Base-by-base conservation (phyloP, 1,140 invertebrate species). In the Caerostris extrusa region DNA sequence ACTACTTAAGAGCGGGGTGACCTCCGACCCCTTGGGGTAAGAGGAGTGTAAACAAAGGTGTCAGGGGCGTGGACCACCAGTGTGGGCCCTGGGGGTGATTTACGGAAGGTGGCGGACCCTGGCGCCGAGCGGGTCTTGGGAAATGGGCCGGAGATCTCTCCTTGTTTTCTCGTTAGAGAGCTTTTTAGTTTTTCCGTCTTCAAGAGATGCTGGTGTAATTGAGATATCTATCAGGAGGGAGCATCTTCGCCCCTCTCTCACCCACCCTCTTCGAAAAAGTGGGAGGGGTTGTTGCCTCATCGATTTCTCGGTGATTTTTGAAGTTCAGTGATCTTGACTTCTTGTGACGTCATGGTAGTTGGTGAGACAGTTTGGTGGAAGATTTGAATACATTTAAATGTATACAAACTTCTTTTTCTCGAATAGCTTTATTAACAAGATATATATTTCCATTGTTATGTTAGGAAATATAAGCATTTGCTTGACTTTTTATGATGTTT, bases 51-150 rank as follows among this genome's bases (percentile, higher is more conserved):
- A 87, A 93, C 64, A 93, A 83, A 91, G 83, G 67, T 86, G 91
- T 93, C 82, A 87, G 61, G 81, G 91, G 81, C 81, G 90, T 82
- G 91, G 91, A 93, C 91, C 91, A 93, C 91, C 89, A 81, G 89
- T 89, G 64, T 50, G 50, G 87, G 87, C 34, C 82, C 61, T 69
- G 82, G 17, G 82, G 90, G 64, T 93, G 91, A 93, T 93, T 93
- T 93, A 93, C 91, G 91, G 55, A 56, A 93, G 91, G 91, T 86
- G 91, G 82, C 83, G 58, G 60, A 7, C 50, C 81, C 53, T 93
- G 91, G 91, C 91, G 91, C 91, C 91, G 60, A 8, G 7, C 7
- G 82, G 91, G 34, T 93, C 91, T 93, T 93, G 91, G 91, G 91
- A 93, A 87, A 92, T 92, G 90, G 71, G 57, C 58, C 90, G 90